Conservation (phyloP, 2,888 invertebrate species). For the Schizotus pectinicornis region DNA sequence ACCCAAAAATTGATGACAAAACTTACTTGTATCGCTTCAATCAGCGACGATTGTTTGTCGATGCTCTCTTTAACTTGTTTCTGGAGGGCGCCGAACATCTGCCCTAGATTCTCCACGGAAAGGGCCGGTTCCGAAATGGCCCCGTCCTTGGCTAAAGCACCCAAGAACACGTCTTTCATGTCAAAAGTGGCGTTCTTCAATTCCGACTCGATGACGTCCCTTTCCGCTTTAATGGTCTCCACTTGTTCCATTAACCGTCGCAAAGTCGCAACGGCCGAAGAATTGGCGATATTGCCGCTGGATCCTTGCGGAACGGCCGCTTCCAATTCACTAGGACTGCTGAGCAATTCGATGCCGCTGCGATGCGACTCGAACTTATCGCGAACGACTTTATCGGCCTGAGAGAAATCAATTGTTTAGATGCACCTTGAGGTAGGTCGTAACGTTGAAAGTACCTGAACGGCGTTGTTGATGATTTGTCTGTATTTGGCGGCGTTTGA, state of each 20-base stretch:
- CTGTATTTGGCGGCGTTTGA: conserved; percentile 92
- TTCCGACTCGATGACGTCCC: conserved; percentile 88
- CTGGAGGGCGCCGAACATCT: conserved; percentile 78
- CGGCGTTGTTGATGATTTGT: conserved; percentile 90
- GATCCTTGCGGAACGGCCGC: conserved; percentile 74
- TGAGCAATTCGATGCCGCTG: conserved; percentile 81
- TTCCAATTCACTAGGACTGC: conserved; percentile 72
- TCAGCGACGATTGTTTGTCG: conserved; percentile 72
- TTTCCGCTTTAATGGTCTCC: conserved; percentile 84
- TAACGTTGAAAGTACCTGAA: conserved; percentile 55
- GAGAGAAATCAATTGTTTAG: conserved; percentile 12
- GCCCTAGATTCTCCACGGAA: conserved; percentile 74
- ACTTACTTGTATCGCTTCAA: conserved; percentile 70
- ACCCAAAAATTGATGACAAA: background rate
- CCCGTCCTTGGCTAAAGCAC: conserved; percentile 77
- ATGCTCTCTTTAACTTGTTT: conserved; percentile 79
- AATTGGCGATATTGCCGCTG: conserved; percentile 61
- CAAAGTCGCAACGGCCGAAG: conserved; percentile 70
- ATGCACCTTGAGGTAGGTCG: conserved; percentile 7
- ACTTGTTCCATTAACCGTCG: conserved; percentile 82
- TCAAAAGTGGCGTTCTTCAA: conserved; percentile 79
- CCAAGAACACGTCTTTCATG: conserved; percentile 82
- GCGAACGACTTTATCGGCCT: conserved; percentile 81
- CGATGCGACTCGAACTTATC: conserved; percentile 84
- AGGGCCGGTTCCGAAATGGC: conserved; percentile 79